Evolutionary conservation across 2,888 invertebrate genomes (phyloP), one percentile per base, ranked within the genome.

Genomic region (Teleogryllus oceanicus): DNA sequence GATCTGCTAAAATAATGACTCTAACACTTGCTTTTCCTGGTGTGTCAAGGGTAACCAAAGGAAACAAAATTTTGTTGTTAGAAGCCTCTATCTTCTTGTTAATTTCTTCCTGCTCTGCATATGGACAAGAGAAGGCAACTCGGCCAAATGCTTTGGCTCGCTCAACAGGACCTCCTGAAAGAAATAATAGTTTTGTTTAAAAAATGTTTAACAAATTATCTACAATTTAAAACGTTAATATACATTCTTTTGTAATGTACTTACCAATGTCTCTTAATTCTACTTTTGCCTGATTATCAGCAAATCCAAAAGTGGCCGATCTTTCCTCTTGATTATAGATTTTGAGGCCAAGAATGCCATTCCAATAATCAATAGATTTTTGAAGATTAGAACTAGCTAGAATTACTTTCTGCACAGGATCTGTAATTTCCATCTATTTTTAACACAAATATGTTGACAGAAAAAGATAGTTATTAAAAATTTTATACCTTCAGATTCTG

Each of bases 11-110:
- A 85, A 99, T 99, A 80, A 99, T 95, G 51, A 99, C 99, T 83
- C 95, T 90, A 0, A 99, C 99, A 0, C 96, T 95, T 0, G 98
- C 98, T 87, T 99, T 99, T 77, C 97, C 99, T 0, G 99, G 99
- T 0, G 99, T 99, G 85, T 97, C 96, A 83, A 99, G 88, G n/a
- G 94, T 94, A 80, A 97, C 93, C 24, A 98, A 89, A 0, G 97
- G 96, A 0, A 96, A 98, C 18, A 98, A 88, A 83, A 99, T 94
- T 62, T 91, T 94, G 81, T 92, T 90, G 11, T 92, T 90, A 1
- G 90, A 91, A 10, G 92, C 91, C 83, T 92, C 91, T 81, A 98
- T 92, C 83, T 89, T 91, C 82, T 92, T 88, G 85, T 96, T 92
- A 78, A 99, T 92, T 76, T 87, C 87, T n/a, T 93, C 91, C 84